Conservation (phyloP, 2,888 invertebrate species). For the Cheilosia variabilis region DNA sequence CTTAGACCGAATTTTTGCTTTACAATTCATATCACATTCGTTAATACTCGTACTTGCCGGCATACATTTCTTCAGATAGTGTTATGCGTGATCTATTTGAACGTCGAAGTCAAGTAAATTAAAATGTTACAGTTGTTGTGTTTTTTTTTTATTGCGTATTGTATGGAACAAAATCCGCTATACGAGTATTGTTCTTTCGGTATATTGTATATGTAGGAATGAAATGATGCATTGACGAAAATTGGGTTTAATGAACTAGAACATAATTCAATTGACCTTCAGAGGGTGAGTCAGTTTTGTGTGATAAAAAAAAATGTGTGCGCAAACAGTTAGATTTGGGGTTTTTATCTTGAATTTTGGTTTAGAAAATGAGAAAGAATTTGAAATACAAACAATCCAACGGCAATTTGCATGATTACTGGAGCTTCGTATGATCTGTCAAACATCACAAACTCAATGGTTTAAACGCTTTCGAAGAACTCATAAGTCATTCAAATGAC, state of each 20-base stretch:
- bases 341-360: neutral
- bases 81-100: constrained; percentile 7
- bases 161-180: constrained; percentile 12
- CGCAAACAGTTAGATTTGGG: neutral
- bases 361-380: neutral
- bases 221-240: constrained; percentile 6
- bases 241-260: constrained; percentile 3
- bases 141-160: neutral
- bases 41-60: constrained; percentile 5
- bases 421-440: no score
- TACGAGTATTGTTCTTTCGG: constrained; percentile 3
- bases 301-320: neutral
- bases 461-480: no score
- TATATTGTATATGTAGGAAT: neutral
- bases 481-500: no score
- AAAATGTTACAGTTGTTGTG: neutral
- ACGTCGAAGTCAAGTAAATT: constrained; percentile 8
- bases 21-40: constrained; percentile 52
- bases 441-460: no score
- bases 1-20: constrained; percentile 41
- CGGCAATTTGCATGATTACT: no score
- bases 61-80: constrained; percentile 31
- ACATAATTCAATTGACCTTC: constrained; percentile 43
- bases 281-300: constrained; percentile 4
- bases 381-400: no score